A percentile compares a stretch with the other conserved stretches of the same genome.
Evolutionary conservation across 2,113 vertebrate genomes (phyloP).

Genomic region (Cnemophilus loriae): DNA sequence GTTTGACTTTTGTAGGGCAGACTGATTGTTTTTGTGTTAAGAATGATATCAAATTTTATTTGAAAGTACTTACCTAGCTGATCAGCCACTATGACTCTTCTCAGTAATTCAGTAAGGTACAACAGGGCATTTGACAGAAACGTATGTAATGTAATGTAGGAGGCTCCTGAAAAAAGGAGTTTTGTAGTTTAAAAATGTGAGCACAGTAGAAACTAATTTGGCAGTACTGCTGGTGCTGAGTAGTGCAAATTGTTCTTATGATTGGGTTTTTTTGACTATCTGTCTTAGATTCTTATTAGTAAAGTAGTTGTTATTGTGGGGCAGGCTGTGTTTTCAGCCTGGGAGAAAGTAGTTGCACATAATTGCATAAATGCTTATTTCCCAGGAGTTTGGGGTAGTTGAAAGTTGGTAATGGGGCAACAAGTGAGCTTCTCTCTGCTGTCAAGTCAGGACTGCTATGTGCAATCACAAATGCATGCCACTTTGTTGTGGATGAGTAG

Average conservation of each 20-base stretch:
- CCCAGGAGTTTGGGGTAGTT: neutral
- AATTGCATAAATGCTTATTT: neutral
- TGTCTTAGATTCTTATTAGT: neutral
- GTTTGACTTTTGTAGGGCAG: neutral
- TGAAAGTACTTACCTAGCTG: neutral
- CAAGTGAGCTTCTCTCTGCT: neutral
- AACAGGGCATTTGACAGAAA: neutral
- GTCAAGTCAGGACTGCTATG: neutral
- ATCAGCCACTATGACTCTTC: neutral
- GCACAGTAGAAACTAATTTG: neutral
- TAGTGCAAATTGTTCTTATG: neutral
- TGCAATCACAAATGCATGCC: fast-evolving
- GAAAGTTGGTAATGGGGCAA: neutral
- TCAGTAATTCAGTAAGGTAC: neutral
- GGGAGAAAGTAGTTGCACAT: neutral
- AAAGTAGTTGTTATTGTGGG: neutral
- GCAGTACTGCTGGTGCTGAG: neutral
- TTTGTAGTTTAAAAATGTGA: neutral
- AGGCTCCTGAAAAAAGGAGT: neutral
- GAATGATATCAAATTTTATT: neutral
- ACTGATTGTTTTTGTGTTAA: neutral
- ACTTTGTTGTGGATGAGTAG: neutral
- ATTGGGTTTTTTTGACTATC: neutral
- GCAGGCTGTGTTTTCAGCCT: neutral
- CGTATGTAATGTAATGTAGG: neutral